These are phyloP conservation scores for Siderastrea radians DNA, from an alignment of 92 coral and sea anemone species.

Conservation along the genomic window DNA sequence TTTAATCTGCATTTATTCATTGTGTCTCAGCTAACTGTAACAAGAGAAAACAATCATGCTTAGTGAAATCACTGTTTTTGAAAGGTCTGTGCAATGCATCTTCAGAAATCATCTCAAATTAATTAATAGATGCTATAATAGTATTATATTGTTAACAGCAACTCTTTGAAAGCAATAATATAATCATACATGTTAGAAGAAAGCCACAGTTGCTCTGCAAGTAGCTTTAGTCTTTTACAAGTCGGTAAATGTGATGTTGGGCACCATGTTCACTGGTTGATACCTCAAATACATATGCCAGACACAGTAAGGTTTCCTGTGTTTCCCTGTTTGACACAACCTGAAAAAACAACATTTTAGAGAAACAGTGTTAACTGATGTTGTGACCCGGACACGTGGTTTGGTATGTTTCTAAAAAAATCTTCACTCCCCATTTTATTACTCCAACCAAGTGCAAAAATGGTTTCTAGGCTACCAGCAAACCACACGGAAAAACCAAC, in stretches of 20 bases:
- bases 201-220: not conserved
- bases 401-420: too few species aligned
- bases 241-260: conserved; percentile 95
- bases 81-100: not conserved
- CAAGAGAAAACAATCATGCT: not conserved
- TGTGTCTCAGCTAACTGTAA: not conserved
- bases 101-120: not conserved
- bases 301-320: conserved; percentile 94
- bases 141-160: not conserved
- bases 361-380: not conserved
- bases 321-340: conserved; percentile 97
- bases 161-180: not conserved
- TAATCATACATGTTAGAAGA: not conserved
- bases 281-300: conserved; percentile 97
- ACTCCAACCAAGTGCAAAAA: not conserved
- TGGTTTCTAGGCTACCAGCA: too few species aligned
- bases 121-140: not conserved
- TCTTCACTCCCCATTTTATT: too few species aligned
- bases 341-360: conserved; percentile 37
- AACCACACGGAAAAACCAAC: too few species aligned
- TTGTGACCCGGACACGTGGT: too few species aligned
- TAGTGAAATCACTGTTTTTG: not conserved
- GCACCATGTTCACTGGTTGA: conserved; percentile 99
- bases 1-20: not conserved
- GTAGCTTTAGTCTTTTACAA: conserved; percentile 87